These are phyloP conservation scores for Dipodomys merriami DNA, from an alignment of 2,113 vertebrate genomes.

Conservation along the genomic window DNA sequence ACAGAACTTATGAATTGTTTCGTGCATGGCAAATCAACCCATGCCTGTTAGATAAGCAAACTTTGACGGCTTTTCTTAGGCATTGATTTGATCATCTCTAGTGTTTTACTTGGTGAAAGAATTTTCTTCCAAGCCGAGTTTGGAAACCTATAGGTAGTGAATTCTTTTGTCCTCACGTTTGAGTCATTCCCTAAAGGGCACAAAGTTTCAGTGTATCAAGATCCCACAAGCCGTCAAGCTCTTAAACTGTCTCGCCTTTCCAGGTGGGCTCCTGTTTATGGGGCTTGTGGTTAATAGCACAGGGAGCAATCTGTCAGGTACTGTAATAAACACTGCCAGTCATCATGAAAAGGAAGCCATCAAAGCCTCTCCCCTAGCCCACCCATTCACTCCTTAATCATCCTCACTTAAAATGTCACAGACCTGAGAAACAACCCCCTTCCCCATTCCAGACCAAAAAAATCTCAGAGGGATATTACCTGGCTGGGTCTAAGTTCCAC, in stretches of 20 bases:
- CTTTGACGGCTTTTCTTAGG: constrained; percentile 22
- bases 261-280: constrained; percentile 68
- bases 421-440: background rate
- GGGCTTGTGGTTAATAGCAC: constrained; percentile 65
- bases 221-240: background rate
- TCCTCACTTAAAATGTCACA: constrained; percentile 23
- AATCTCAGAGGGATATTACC: constrained; percentile 81
- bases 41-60: background rate
- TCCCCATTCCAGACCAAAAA: constrained; percentile 30
- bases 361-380: background rate
- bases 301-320: constrained; percentile 51
- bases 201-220: constrained; percentile 21
- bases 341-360: accelerated
- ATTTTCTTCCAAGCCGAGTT: constrained; percentile 36
- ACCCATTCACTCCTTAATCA: constrained; percentile 23
- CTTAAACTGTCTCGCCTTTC: constrained; percentile 30
- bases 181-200: background rate
- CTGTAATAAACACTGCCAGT: constrained; percentile 36
- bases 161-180: background rate
- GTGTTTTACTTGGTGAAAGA: background rate
- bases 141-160: background rate
- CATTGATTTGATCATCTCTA: background rate
- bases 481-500: constrained; percentile 82
- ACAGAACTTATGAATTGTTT: background rate
- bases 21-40: constrained; percentile 23